Conservation (phyloP, 1,140 invertebrate species). For the Drosophila nannoptera region DNA sequence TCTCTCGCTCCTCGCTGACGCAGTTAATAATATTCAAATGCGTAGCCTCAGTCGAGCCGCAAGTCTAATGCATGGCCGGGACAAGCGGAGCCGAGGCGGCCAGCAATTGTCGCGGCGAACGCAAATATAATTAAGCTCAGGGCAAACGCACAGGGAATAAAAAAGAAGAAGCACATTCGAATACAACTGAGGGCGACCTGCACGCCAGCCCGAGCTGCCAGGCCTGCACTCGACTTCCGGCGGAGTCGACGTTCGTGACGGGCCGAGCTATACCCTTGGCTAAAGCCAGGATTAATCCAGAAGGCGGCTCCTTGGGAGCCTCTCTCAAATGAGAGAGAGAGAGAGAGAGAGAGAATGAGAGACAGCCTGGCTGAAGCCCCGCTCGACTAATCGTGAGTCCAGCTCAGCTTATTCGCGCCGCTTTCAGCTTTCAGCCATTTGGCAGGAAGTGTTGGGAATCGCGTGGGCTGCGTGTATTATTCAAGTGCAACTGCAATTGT, state of each 20-base stretch:
- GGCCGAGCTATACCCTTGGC: slow-evolving; percentile 15
- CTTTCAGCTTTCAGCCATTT: slow-evolving; percentile 19
- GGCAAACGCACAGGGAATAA: slow-evolving; percentile 64
- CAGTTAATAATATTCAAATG: slow-evolving; percentile 35
- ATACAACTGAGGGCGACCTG: slow-evolving; percentile 1
- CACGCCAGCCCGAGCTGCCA: slow-evolving; percentile 49
- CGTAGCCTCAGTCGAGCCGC: slow-evolving; percentile 20
- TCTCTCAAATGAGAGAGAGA: background rate
- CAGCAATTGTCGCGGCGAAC: slow-evolving; percentile 55
- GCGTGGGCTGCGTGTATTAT: slow-evolving; percentile 20
- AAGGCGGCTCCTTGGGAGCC: background rate
- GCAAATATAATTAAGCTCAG: slow-evolving; percentile 68
- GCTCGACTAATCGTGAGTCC: background rate
- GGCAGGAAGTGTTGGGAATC: slow-evolving; percentile 26
- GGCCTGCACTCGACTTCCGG: slow-evolving; percentile 42
- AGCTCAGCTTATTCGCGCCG: too few species aligned
- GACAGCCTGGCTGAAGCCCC: too few species aligned
- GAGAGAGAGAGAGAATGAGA: too few species aligned
- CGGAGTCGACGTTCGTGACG: slow-evolving; percentile 4
- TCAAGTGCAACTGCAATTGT: slow-evolving; percentile 15
- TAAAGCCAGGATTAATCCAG: slow-evolving; percentile 12
- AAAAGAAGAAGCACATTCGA: slow-evolving; percentile 21
- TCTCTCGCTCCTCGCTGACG: slow-evolving; percentile 2
- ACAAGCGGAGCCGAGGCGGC: slow-evolving; percentile 2
- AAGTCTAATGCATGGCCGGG: slow-evolving; percentile 17